Evolutionary conservation across 2,888 invertebrate genomes (phyloP).

Genomic region (Harmothoe impar): DNA sequence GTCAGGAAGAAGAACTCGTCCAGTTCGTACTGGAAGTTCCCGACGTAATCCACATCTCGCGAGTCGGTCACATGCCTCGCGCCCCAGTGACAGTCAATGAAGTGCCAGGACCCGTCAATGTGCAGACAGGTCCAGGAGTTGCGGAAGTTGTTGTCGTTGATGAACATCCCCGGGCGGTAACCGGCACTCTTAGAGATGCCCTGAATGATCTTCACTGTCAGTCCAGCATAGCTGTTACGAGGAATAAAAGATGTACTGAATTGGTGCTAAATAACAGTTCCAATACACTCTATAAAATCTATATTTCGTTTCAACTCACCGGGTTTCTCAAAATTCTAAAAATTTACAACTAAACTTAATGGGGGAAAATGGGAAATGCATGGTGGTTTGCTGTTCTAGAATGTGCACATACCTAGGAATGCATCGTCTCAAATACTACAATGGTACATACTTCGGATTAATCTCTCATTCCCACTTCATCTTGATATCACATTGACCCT

Average conservation of each 20-base stretch:
- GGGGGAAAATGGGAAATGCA: too few species aligned
- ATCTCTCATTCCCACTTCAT: too few species aligned
- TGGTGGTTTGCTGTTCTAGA: too few species aligned
- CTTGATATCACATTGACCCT: too few species aligned
- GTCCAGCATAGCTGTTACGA: constrained; percentile 93
- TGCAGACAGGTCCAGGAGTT: constrained; percentile 99
- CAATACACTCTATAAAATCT: too few species aligned
- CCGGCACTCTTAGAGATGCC: constrained; percentile 99
- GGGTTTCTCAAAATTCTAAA: too few species aligned
- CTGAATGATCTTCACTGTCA: constrained; percentile 98
- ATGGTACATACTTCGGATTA: too few species aligned
- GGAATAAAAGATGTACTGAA: not conserved
- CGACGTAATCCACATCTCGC: constrained; percentile 67
- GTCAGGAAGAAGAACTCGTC: constrained; percentile 83
- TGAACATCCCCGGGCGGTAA: constrained; percentile 91
- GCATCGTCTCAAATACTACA: too few species aligned
- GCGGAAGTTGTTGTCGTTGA: constrained; percentile 86
- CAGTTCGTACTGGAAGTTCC: constrained; percentile 77
- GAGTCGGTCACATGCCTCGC: constrained; percentile 87
- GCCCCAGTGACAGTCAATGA: constrained; percentile 99
- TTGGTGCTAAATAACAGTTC: too few species aligned
- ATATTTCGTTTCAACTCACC: too few species aligned
- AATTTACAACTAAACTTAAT: too few species aligned
- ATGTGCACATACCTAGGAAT: too few species aligned
- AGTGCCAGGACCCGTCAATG: constrained; percentile 97